Base-by-base conservation (phyloP, 1,140 invertebrate species). In the Drosophila pandora region DNA sequence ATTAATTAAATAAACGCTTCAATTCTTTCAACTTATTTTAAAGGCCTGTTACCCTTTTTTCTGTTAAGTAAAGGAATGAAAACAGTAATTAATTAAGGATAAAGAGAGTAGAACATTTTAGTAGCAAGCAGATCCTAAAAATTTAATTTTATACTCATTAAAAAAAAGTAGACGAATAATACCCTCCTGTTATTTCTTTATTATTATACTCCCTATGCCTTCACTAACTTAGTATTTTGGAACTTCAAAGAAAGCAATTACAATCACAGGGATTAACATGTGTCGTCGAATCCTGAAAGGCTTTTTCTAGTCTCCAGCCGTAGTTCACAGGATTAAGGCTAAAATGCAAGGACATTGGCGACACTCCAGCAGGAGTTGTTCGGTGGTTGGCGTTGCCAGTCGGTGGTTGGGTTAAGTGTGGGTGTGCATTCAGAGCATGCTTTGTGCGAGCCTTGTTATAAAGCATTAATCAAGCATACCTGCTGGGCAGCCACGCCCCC, bases 381-480 rank as follows among this genome's bases (percentile, higher is more conserved):
- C 13, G 55, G 13, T 17, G 39, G 39, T 6, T 30, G 55, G 41
- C 7, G 55, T 10, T 13, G 54, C 22, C 13, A 10, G 32, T 32
- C 63, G 59, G 60, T 79, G 71, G 76, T 63, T 68, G 43, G 45
- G 74, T 60, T 39, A 13, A 48, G 43, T 73, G 41, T 48, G 58
- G 74, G 57, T 71, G 57, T 64, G 54, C 57, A 68, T 56, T 69
- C 45, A 41, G 34, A 34, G 41, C 30, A 30, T 32, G 55, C 49
- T 71, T 60, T 69, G 55, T 74, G 52, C 70, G 59, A 76, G 61
- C 62, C 55, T 77, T 76, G 83, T 79, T 88, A 88, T 89, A 88
- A 88, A 88, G 83, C 83, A 88, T 88, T 88, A 88, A 88, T 88
- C 83, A 88, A 88, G 83, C 71, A 88, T 88, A 88, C 83, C 83